These are phyloP conservation scores for Thelaira solivaga DNA, from an alignment of 2,888 invertebrate genomes.

Conservation along the genomic window DNA sequence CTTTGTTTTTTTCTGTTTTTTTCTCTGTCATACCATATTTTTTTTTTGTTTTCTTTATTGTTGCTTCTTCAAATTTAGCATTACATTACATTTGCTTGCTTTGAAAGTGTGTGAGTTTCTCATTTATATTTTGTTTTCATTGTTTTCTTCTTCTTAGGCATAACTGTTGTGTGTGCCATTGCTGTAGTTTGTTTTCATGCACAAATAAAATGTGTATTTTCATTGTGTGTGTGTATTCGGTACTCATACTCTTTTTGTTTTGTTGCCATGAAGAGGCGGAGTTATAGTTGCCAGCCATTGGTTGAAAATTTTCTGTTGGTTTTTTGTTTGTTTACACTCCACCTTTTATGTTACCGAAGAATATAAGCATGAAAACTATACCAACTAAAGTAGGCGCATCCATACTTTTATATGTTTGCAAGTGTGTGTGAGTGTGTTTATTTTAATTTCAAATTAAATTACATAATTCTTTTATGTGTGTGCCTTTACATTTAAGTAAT, in stretches of 20 bases:
- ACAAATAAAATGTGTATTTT: background rate
- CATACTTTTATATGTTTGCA: background rate
- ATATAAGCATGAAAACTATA: background rate
- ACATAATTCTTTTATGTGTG: no score
- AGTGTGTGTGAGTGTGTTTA: background rate
- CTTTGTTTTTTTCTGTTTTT: background rate
- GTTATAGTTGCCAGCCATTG: slow-evolving; percentile 73
- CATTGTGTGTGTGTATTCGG: background rate
- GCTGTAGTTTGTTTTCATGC: background rate
- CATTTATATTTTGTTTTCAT: background rate
- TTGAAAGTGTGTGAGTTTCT: background rate
- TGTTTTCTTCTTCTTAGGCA: background rate
- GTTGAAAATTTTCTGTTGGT: slow-evolving; percentile 68
- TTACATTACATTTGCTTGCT: no score
- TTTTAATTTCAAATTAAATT: background rate
- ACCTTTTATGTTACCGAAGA: slow-evolving; percentile 66
- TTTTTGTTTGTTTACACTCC: slow-evolving; percentile 67
- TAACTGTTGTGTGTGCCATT: slow-evolving; percentile 26
- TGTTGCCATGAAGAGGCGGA: slow-evolving; percentile 71
- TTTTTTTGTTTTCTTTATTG: background rate
- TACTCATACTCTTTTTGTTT: background rate
- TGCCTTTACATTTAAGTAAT: no score
- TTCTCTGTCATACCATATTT: background rate
- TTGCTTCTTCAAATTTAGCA: no score
- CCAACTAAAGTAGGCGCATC: background rate